Evolutionary conservation across 2,113 vertebrate species (phyloP), one percentile per base, ranked within the genome.

Genomic region (Notiomystis cincta): DNA sequence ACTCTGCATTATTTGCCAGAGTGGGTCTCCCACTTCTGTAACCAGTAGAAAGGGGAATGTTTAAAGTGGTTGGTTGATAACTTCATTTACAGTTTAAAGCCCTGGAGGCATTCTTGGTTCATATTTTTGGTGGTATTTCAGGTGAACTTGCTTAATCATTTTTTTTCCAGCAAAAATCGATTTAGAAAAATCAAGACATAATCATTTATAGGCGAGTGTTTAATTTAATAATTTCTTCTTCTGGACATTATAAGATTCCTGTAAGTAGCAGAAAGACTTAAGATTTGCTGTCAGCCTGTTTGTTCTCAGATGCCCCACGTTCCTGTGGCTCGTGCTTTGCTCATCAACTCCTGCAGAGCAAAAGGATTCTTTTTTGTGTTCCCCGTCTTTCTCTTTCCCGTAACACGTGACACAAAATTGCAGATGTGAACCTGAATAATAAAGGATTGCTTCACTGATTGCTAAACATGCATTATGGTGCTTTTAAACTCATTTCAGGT

Each of bases 401-500:
- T 82, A 28, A 23, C 89, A 61, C 28, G 24, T 89, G 94, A 87
- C 89, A 92, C 90, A 95, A 95, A 96, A 94, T 96, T 90, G 61
- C 76, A 93, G 69, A 92, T 38, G 17, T 95, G 94, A 97, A 71
- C 84, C 89, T 96, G 77, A 94, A 96, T 97, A 95, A 96, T 95
- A 96, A 96, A 89, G 91, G 64, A 87, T 91, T 88, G 70, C 89
- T 66, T 96, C 86, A 67, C 82, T 97, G 96, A 97, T 97, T 97
- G 88, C 96, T 96, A 97, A 97, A 96, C 93, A 93, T 81, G 80
- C 93, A 96, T 96, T 96, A 95, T 90, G 93, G 70, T 95, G 86
- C 92, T 96, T 97, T 97, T 96, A 97, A 96, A 94, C 95, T 97
- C 95, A 96, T 97, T 97, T 97, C 66, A 90, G 97, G 97, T 97